phyloP scores from a whole-genome alignment of 2,113 vertebrate genomes.

The Egretta garzetta region DNA sequence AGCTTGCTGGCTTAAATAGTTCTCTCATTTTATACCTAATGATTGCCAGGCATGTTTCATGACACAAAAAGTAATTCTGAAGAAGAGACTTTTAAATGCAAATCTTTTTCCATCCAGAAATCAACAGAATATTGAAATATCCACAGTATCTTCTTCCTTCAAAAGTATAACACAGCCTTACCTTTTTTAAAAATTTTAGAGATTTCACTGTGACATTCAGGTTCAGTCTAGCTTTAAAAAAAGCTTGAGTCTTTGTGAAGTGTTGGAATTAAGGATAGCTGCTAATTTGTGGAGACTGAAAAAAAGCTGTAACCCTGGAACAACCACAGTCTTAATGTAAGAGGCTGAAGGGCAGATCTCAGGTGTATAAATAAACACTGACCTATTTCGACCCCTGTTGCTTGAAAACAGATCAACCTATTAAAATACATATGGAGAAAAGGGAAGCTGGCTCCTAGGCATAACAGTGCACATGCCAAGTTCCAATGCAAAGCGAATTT shows the following conservation, averaged over 20 bases:
- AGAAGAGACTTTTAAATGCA: not conserved
- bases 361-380: not conserved
- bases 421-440: not conserved
- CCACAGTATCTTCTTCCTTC: not conserved
- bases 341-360: not conserved
- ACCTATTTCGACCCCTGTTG: not conserved
- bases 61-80: conserved; percentile 2
- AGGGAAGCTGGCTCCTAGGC: not conserved
- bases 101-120: not conserved
- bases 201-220: not conserved
- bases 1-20: not conserved
- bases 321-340: not conserved
- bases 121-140: not conserved
- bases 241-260: not conserved
- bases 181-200: not conserved
- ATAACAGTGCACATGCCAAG: not conserved
- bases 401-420: not conserved
- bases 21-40: conserved; percentile 3
- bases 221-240: not conserved
- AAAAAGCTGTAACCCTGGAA: not conserved
- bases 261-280: not conserved
- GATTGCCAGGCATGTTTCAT: not conserved
- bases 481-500: not conserved
- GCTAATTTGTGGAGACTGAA: not conserved
- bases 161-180: not conserved